Percentiles rank a stretch among this genome's conserved stretches.
Evolutionary conservation across 2,888 invertebrate species (phyloP).

Genomic region (Caenorhabditis macrosperma): DNA sequence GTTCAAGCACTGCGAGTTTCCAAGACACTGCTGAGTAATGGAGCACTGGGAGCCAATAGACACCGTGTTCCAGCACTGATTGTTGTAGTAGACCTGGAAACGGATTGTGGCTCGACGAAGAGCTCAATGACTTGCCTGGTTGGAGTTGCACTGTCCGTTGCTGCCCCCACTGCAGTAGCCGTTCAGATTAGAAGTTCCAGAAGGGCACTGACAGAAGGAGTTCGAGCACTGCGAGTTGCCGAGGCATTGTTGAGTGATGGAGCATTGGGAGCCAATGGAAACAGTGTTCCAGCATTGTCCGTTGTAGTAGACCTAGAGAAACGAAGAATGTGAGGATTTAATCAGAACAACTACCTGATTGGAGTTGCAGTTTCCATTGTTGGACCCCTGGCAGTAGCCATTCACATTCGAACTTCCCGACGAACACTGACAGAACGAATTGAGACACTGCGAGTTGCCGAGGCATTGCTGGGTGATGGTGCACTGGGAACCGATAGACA

Average conservation of each 20-base stretch:
- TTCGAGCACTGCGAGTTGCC: conserved; percentile 52
- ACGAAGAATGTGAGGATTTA: no score
- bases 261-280: conserved; percentile 62
- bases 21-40: conserved; percentile 66
- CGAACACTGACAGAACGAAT: conserved; percentile 35
- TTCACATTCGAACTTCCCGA: conserved; percentile 15
- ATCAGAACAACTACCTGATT: conserved; percentile 13
- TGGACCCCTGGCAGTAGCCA: not conserved
- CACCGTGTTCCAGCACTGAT: conserved; percentile 49
- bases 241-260: conserved; percentile 67
- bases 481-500: conserved; percentile 56
- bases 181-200: conserved; percentile 31
- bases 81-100: conserved; percentile 23
- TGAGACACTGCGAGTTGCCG: conserved; percentile 25
- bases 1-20: conserved; percentile 51
- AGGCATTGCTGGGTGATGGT: conserved; percentile 62
- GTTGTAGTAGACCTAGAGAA: conserved; percentile 30
- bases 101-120: not conserved
- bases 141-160: conserved; percentile 20
- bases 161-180: conserved; percentile 23
- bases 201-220: conserved; percentile 52
- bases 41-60: conserved; percentile 63
- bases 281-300: conserved; percentile 47
- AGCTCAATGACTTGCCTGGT: no score
- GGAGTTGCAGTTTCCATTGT: conserved; percentile 3